These are phyloP conservation scores for Euschistus heros DNA, from an alignment of 1,140 invertebrate species.

Conservation along the genomic window DNA sequence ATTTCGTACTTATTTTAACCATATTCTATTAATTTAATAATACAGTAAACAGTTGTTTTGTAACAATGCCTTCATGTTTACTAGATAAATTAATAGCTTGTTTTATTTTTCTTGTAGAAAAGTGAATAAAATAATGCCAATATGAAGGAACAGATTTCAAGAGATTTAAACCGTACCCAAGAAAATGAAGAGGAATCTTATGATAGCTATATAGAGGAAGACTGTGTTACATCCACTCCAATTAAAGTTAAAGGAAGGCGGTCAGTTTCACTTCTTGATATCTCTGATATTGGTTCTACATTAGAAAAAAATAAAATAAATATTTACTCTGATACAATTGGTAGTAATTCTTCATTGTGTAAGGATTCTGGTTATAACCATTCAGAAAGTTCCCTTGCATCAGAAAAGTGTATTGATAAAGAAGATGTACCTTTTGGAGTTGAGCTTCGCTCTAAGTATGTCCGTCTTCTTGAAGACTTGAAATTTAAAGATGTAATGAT, in stretches of 20 bases:
- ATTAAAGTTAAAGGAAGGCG: constrained; percentile 5
- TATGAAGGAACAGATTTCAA: too few relatives aligned
- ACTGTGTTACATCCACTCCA: constrained; percentile 4
- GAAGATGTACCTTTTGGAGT: not conserved
- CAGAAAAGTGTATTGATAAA: constrained; percentile 8
- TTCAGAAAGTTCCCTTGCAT: constrained; percentile 4
- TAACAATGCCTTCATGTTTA: too few relatives aligned
- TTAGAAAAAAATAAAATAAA: not conserved
- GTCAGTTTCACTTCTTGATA: constrained; percentile 8
- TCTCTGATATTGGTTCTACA: not conserved
- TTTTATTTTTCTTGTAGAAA: too few relatives aligned
- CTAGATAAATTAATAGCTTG: too few relatives aligned
- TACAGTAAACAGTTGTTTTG: too few relatives aligned
- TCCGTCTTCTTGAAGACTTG: not conserved
- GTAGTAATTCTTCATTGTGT: not conserved
- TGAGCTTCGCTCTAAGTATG: not conserved
- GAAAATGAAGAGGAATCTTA: constrained; percentile 1
- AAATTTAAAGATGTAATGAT: constrained; percentile 13
- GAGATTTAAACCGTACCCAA: too few relatives aligned
- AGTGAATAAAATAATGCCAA: too few relatives aligned
- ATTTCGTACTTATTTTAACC: too few relatives aligned
- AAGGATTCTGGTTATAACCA: constrained; percentile 14
- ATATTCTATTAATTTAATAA: too few relatives aligned
- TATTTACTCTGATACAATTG: not conserved
- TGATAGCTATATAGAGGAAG: not conserved